phyloP scores from a whole-genome alignment of 2,797 vertebrate genomes.

The Sebastes steindachneri region DNA sequence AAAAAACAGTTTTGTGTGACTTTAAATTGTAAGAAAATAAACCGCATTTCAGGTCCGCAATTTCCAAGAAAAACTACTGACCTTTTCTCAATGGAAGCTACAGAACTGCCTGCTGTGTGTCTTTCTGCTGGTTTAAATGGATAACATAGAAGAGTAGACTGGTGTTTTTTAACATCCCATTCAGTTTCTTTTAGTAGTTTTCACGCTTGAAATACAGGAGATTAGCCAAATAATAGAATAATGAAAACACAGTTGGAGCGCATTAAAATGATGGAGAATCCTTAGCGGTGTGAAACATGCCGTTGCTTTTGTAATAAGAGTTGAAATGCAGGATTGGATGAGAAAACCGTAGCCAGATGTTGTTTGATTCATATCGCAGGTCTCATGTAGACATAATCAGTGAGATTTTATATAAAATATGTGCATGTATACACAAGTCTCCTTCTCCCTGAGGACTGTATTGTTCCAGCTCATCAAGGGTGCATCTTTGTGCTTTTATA shows the following conservation, averaged over 20 bases:
- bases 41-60: not conserved
- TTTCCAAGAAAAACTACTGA: not conserved
- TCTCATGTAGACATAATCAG: not conserved
- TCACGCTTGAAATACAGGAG: not conserved
- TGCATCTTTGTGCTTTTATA: constrained; percentile 30
- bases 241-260: not conserved
- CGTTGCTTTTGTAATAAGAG: not conserved
- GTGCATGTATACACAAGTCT: not conserved
- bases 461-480: constrained; percentile 55
- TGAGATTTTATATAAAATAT: constrained; percentile 27
- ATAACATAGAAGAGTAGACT: not conserved
- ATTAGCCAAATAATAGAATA: not conserved
- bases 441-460: constrained; percentile 18
- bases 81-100: not conserved
- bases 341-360: not conserved
- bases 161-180: not conserved
- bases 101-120: not conserved
- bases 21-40: not conserved
- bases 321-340: not conserved
- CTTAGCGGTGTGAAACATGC: not conserved
- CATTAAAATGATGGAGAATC: constrained; percentile 4
- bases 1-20: not conserved
- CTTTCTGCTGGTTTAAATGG: not conserved
- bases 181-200: not conserved
- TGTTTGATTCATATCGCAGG: not conserved